Evolutionary conservation across 2,113 vertebrate species (phyloP).

Genomic region (Shinisaurus crocodilurus): DNA sequence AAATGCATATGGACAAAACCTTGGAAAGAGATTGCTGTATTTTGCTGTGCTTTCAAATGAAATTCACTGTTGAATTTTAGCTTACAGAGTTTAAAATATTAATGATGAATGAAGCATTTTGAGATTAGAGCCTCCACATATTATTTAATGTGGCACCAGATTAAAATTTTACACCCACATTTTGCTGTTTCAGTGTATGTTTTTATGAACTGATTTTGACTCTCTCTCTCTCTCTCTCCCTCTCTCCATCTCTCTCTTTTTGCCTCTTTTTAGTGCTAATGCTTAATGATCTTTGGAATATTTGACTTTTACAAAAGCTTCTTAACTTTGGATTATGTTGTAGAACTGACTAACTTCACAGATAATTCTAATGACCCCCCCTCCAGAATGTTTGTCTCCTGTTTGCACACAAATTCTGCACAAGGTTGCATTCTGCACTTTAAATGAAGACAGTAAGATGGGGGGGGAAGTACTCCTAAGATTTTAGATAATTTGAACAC

Average conservation of each 20-base stretch:
- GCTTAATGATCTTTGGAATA: conserved; percentile 45
- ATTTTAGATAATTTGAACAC: conserved; percentile 50
- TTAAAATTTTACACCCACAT: conserved; percentile 64
- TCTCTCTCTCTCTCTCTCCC: conserved; percentile 47
- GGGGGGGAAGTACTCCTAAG: conserved; percentile 27
- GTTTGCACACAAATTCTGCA: conserved; percentile 33
- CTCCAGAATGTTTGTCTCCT: conserved; percentile 38
- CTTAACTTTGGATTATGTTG: conserved; percentile 18
- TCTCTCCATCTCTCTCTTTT: conserved; percentile 25
- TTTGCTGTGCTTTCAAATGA: conserved; percentile 51
- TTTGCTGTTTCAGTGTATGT: conserved; percentile 52
- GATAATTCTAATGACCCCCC: conserved; percentile 9
- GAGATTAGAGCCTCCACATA: conserved; percentile 43
- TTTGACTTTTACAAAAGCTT: not conserved
- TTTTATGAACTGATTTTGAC: conserved; percentile 53
- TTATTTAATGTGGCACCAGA: conserved; percentile 52
- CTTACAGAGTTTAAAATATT: conserved; percentile 67
- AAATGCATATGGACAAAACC: conserved; percentile 69
- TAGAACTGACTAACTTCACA: conserved; percentile 32
- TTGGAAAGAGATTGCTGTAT: conserved; percentile 66
- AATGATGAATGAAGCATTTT: conserved; percentile 63
- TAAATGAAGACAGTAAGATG: conserved; percentile 62
- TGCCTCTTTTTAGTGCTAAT: conserved; percentile 39
- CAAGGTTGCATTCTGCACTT: conserved; percentile 37
- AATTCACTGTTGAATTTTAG: conserved; percentile 47